Base-by-base conservation (phyloP, 1,140 invertebrate species). In the Lysiphlebus fabarum region DNA sequence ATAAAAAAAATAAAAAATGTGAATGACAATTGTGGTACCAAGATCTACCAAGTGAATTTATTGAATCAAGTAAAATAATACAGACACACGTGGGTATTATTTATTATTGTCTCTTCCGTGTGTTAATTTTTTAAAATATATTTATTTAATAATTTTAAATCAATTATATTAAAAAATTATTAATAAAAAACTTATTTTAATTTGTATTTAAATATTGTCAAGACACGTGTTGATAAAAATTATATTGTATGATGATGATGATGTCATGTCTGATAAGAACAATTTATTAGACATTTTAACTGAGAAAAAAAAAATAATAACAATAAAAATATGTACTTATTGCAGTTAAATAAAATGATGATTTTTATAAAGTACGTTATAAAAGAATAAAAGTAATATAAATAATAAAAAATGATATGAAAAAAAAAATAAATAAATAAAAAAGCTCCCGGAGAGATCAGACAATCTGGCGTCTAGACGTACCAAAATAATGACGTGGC, bases 391-490 rank as follows among this genome's bases (percentile, higher is more conserved):
- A 63, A 56, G 62, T 64, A 64, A 54, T 59, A 56, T 62, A 56
- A 55, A 66, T 58, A 49, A 44, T 38, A n/a, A 14, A 56, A 42
- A 47, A 62, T 58, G 55, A 58, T 51, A 62, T 51, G 49, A 49
- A 53, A 38, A 38, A 37, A 37, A 56, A 59, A 50, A 47, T 54
- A 47, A 38, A 56, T 49, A 40, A 38, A 48, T 38, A 53, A 48
- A 44, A 41, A 48, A 41, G 34, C 33, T 6, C 38, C 49, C 67
- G 70, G 70, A 67, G 67, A 67, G 65, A 74, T 26, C 72, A 76
- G 76, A 78, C 76, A 77, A 76, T 76, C 71, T 73, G 74, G 74
- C 76, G 76, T 78, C 76, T 78, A 78, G 76, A 78, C 76, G 69
- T 71, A 73, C 68, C 67, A 69, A 76, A 77, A 76, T 76, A 74